A percentile compares a stretch with the other conserved stretches of the same genome.
phyloP scores from a whole-genome alignment of 2,113 vertebrate species.

The Crotophaga sulcirostris region DNA sequence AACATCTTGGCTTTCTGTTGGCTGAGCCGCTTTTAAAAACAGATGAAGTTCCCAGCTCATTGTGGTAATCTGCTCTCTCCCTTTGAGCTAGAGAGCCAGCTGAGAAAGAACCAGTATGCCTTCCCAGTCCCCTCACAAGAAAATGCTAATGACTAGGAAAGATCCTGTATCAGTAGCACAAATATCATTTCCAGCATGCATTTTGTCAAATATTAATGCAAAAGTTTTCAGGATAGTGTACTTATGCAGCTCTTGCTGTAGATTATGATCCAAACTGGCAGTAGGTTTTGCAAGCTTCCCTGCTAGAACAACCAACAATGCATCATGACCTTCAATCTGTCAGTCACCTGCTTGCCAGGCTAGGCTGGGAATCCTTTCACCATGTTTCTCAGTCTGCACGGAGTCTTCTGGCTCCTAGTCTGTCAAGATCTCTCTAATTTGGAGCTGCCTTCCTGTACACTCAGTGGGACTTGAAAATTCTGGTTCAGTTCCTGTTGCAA shows the following conservation, averaged over 20 bases:
- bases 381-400: background rate
- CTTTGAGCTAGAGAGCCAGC: background rate
- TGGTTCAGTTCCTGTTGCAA: background rate
- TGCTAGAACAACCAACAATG: background rate
- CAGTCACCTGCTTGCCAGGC: background rate
- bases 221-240: background rate
- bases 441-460: background rate
- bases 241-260: background rate
- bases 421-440: background rate
- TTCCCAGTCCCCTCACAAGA: background rate
- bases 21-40: background rate
- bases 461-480: background rate
- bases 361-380: background rate
- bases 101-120: rapidly evolving
- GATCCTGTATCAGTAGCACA: background rate
- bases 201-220: background rate
- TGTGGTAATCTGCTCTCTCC: background rate
- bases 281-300: background rate
- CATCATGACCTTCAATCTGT: background rate
- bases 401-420: background rate
- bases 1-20: background rate
- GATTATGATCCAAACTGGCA: background rate
- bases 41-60: background rate
- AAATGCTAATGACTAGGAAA: background rate
- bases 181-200: rapidly evolving